These are phyloP conservation scores for Falco rusticolus DNA, from an alignment of 2,797 vertebrate species.

Conservation along the genomic window DNA sequence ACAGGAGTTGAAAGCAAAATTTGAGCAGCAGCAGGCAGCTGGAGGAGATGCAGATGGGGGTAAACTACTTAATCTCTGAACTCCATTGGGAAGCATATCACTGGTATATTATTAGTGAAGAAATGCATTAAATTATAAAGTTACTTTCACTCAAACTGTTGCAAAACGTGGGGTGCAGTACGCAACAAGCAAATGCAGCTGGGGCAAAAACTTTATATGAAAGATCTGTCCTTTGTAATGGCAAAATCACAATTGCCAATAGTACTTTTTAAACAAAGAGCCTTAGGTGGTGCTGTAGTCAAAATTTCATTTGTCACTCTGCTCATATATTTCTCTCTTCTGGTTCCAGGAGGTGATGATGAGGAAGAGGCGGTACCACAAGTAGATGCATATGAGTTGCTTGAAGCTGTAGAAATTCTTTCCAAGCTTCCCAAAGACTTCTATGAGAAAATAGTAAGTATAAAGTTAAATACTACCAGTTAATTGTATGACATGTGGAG, in stretches of 20 bases:
- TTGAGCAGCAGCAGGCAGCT: constrained; percentile 90
- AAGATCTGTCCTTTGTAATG: neutral
- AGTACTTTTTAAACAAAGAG: neutral
- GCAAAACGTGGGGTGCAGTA: neutral
- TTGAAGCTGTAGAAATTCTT: constrained; percentile 94
- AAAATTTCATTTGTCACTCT: neutral
- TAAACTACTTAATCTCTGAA: constrained; percentile 42
- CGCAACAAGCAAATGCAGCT: neutral
- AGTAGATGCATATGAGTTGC: constrained; percentile 93
- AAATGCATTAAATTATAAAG: neutral
- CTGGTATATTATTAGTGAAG: neutral
- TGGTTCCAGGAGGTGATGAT: constrained; percentile 81
- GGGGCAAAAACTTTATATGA: neutral
- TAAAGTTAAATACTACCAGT: neutral
- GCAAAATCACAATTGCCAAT: neutral
- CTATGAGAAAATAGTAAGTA: constrained; percentile 96
- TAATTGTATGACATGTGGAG: neutral
- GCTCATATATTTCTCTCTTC: constrained; percentile 9
- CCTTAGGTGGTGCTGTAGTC: neutral
- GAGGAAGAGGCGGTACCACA: constrained; percentile 81
- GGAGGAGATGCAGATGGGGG: constrained; percentile 89
- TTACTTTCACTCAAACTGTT: neutral
- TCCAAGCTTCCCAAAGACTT: constrained; percentile 98
- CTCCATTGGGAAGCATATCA: neutral
- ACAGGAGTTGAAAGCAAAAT: constrained; percentile 94